Percentiles rank a stretch among this genome's conserved stretches.
These are phyloP conservation scores for Lemur catta DNA, from an alignment of 2,797 vertebrate species.

Conservation along the genomic window DNA sequence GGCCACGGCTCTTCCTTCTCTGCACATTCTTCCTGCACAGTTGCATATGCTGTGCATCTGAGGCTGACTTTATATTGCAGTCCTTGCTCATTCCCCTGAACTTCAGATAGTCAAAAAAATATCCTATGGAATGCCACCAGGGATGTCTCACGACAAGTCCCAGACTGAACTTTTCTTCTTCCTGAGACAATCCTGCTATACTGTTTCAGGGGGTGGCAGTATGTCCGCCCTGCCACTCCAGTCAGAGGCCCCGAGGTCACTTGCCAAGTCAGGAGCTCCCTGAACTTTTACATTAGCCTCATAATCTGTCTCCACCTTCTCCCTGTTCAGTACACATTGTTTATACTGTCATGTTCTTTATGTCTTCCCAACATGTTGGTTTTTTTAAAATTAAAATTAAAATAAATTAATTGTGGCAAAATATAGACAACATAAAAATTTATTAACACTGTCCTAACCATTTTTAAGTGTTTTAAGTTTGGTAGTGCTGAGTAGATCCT, in stretches of 20 bases:
- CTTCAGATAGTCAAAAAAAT: not conserved
- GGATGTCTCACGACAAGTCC: not conserved
- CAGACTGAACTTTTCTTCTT: not conserved
- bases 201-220: not conserved
- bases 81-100: not conserved
- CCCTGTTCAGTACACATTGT: too few species aligned
- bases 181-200: too few species aligned
- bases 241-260: not conserved
- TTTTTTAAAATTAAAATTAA: not conserved
- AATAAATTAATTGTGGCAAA: not conserved
- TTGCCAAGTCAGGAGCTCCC: too few species aligned
- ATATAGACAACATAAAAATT: not conserved
- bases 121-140: not conserved
- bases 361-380: not conserved
- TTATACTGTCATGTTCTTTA: not conserved
- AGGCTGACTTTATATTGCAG: not conserved
- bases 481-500: not conserved
- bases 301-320: not conserved
- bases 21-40: fast-evolving
- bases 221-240: too few species aligned
- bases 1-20: not conserved
- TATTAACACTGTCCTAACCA: not conserved
- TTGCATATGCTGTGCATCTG: too few species aligned
- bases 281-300: not conserved
- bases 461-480: not conserved